Conservation (phyloP, 2,797 vertebrate species). For the Malurus leucopterus region DNA sequence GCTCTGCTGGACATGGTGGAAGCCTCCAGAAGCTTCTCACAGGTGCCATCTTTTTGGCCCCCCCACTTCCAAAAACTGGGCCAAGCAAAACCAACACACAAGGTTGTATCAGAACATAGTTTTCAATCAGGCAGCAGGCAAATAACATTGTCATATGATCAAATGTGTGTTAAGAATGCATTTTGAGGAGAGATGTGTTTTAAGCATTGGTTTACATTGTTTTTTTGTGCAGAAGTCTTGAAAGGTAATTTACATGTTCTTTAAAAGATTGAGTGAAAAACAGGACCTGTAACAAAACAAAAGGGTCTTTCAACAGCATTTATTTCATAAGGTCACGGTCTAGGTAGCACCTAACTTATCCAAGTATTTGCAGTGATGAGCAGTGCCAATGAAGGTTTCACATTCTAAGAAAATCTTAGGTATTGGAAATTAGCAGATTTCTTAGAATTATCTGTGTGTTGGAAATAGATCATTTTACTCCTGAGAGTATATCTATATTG, state of each 20-base stretch:
- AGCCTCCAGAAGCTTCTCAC: too few relatives aligned
- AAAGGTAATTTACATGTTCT: background rate
- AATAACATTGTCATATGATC: background rate
- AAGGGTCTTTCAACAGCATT: background rate
- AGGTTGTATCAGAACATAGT: background rate
- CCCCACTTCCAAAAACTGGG: too few relatives aligned
- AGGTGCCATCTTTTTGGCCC: too few relatives aligned
- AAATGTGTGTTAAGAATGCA: background rate
- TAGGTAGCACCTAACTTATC: background rate
- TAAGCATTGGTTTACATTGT: background rate
- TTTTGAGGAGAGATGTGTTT: background rate
- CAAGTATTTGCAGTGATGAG: background rate
- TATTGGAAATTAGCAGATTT: background rate
- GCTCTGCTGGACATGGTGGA: too few relatives aligned
- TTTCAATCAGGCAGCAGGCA: background rate
- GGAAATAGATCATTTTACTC: background rate
- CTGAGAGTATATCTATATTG: background rate
- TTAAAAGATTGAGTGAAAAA: background rate
- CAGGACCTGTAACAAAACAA: background rate
- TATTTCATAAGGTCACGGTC: background rate
- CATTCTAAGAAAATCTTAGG: background rate
- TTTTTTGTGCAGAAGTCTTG: background rate
- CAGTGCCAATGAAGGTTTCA: background rate
- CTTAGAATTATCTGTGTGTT: background rate
- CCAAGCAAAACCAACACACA: too few relatives aligned